Conservation (phyloP, 1,140 invertebrate genomes). For the Drosophila orena region DNA sequence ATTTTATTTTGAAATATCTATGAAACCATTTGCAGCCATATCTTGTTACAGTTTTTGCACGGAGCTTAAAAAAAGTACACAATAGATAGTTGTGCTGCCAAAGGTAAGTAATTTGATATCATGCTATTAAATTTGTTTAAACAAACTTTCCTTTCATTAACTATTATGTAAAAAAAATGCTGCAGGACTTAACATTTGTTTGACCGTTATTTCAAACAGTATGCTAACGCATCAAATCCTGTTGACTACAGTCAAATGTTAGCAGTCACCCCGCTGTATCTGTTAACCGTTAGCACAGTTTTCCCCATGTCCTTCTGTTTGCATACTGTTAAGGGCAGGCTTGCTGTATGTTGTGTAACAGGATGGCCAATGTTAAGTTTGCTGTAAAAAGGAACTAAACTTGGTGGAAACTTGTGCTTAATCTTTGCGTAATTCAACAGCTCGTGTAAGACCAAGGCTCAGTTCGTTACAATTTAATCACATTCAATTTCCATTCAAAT, state of each 20-base stretch:
- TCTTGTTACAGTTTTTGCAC: neutral
- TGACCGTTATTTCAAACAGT: constrained; percentile 9
- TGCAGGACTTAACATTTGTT: neutral
- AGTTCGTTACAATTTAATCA: constrained; percentile 24
- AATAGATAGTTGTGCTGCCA: neutral
- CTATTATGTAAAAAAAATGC: no score
- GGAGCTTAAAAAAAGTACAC: neutral
- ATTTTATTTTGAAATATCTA: neutral
- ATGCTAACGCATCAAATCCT: neutral
- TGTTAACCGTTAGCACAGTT: constrained; percentile 76
- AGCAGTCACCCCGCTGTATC: constrained; percentile 3
- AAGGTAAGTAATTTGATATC: no score
- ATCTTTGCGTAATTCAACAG: neutral
- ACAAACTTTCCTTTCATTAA: neutral
- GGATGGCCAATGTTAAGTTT: neutral
- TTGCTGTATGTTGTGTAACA: neutral
- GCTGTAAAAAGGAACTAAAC: no score
- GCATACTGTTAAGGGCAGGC: constrained; percentile 5
- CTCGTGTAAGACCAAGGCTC: neutral
- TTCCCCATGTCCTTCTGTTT: neutral
- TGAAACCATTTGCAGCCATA: neutral
- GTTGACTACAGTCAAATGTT: constrained; percentile 1
- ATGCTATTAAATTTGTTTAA: no score
- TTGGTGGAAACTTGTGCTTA: no score
- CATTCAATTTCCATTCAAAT: constrained; percentile 22